Conservation (phyloP, 2,113 vertebrate species). For the Alethe castanea region DNA sequence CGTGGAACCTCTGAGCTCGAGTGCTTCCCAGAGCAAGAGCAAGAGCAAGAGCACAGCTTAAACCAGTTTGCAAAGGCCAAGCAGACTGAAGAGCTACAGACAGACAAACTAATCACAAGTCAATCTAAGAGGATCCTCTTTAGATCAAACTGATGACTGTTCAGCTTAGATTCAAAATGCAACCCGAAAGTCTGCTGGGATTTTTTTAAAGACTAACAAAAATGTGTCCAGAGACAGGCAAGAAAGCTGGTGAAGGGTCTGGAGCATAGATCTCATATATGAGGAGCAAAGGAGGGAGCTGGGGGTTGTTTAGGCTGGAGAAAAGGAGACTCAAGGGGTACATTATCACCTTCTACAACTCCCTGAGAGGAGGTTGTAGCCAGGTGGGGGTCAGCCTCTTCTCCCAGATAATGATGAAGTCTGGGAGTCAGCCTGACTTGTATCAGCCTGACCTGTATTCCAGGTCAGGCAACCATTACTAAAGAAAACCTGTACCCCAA, state of each 20-base stretch:
- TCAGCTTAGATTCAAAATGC: background rate
- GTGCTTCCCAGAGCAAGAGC: background rate
- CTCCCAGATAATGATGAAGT: background rate
- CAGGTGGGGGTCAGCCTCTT: background rate
- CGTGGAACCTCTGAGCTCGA: background rate
- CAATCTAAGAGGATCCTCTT: background rate
- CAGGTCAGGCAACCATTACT: no score
- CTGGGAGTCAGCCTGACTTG: no score
- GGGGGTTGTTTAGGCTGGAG: background rate
- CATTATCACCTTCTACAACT: background rate
- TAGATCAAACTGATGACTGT: background rate
- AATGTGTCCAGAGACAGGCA: background rate
- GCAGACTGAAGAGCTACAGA: background rate
- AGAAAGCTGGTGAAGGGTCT: background rate
- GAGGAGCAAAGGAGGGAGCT: background rate
- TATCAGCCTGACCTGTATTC: no score
- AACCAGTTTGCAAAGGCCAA: background rate
- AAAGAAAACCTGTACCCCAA: no score
- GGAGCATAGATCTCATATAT: background rate
- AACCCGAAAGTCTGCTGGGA: background rate
- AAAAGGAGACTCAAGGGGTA: background rate
- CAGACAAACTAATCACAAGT: background rate
- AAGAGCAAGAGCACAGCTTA: background rate
- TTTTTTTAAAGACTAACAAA: background rate
- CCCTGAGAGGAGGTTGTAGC: background rate